Evolutionary conservation across 1,140 invertebrate genomes (phyloP), one percentile per base, ranked within the genome.

Genomic region (Oncopeltus fasciatus): DNA sequence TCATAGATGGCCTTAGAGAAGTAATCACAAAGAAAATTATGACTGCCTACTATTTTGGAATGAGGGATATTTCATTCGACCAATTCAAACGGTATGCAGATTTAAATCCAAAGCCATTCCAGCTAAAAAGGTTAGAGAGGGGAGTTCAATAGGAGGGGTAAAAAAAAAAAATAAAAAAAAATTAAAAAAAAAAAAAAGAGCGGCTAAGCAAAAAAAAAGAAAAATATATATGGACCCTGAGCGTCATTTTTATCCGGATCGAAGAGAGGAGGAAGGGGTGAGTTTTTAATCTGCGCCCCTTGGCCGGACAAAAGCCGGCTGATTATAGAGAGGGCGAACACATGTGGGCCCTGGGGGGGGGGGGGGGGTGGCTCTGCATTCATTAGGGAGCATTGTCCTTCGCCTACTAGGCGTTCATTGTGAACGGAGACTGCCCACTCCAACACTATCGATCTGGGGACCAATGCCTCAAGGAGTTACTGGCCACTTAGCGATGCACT

Each of bases 321-420:
- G 49, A 53, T 53, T 53, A 53, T 53, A 53, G 49, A 53, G 49
- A 24, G 49, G 49, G 49, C 49, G 20, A 53, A 53, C 49, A 53
- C 49, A 53, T 53, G 49, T 53, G 49, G 18, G 49, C 21, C 21
- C 49, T 20, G 26, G 24, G 18, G 24, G 14, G 16, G 49, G 24
- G 49, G 49, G 49, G 14, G 16, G 26, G 18, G 21, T 14, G 18
- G 21, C 20, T 24, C 18, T 53, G 49, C 24, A 24, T 24, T 53
- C 49, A 53, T 53, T 53, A 53, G 49, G 31, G 14, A 14, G 31
- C 31, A 38, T 38, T 38, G 31, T 38, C 5, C 31, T 38, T 38
- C 31, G 5, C 31, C 5, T 8, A 8, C n/a, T n/a, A n/a, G n/a
- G n/a, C n/a, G n/a, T n/a, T n/a, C n/a, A n/a, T n/a, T n/a, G n/a